Evolutionary conservation across 35 echinoderm and acorn worm genomes (phyloP).

Genomic region (Eucidaris tribuloides): DNA sequence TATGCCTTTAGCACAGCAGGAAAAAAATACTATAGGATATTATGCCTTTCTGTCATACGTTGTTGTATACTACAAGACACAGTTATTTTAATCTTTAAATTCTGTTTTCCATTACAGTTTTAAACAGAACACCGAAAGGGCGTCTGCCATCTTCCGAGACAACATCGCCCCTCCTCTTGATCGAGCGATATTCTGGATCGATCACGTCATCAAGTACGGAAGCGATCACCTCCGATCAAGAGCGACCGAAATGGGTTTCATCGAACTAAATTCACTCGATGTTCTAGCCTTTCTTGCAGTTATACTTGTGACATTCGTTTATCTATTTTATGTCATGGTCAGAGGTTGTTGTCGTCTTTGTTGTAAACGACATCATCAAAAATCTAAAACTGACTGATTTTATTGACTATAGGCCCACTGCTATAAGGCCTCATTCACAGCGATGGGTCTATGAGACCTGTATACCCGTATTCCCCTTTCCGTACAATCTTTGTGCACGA

Average conservation of each 20-base stretch:
- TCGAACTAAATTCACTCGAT: neutral
- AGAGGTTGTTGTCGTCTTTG: too few species aligned
- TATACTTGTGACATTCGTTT: neutral
- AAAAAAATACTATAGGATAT: too few species aligned
- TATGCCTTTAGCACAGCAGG: too few species aligned
- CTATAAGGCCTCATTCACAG: too few species aligned
- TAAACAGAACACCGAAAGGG: neutral
- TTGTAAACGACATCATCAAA: too few species aligned
- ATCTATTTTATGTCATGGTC: too few species aligned
- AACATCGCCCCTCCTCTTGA: slow-evolving; percentile 1
- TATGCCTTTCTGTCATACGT: too few species aligned
- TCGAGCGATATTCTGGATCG: slow-evolving; percentile 62
- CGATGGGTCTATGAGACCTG: too few species aligned
- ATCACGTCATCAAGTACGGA: slow-evolving; percentile 58
- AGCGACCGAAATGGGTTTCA: slow-evolving; percentile 30
- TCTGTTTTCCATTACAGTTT: slow-evolving; percentile 39
- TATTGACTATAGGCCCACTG: too few species aligned
- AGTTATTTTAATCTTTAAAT: neutral
- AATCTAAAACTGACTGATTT: too few species aligned
- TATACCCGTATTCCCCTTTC: too few species aligned
- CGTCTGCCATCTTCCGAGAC: slow-evolving; percentile 32
- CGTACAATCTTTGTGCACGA: too few species aligned
- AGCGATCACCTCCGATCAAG: slow-evolving; percentile 26
- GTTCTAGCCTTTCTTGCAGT: neutral
- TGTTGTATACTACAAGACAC: neutral